These are phyloP conservation scores for Ovis canadensis DNA, from an alignment of 2,113 vertebrate species.

Conservation along the genomic window DNA sequence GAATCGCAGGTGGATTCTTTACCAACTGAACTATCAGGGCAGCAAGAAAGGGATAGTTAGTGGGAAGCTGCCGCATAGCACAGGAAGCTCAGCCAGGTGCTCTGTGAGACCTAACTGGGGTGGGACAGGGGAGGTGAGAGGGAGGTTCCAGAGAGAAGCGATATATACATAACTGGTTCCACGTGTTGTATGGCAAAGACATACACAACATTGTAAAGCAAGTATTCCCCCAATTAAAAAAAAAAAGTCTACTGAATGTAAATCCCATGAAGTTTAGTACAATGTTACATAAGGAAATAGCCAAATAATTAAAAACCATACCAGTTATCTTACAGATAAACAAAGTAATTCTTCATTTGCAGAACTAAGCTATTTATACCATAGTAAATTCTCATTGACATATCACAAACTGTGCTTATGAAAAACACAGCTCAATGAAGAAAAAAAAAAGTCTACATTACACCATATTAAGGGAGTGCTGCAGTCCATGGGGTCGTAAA, in stretches of 20 bases:
- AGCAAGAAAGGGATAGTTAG: background rate
- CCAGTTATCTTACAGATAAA: background rate
- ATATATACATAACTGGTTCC: background rate
- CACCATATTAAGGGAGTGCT: background rate
- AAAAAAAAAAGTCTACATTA: background rate
- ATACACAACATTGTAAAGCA: background rate
- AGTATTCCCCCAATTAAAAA: background rate
- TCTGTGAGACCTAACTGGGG: background rate
- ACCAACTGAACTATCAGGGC: background rate
- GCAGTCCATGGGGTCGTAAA: background rate
- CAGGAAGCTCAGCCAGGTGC: background rate
- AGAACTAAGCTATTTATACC: background rate
- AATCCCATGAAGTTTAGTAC: background rate
- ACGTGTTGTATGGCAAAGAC: background rate
- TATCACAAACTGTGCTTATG: background rate
- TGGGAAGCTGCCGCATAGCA: background rate
- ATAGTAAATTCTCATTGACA: background rate
- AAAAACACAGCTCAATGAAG: background rate
- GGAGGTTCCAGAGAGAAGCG: background rate
- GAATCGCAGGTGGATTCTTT: background rate
- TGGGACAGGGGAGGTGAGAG: background rate
- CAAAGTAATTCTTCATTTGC: background rate
- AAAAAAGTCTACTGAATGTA: background rate
- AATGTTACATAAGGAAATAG: background rate
- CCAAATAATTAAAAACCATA: background rate